Conservation (phyloP, 2,888 invertebrate genomes). For the Protonemura montana region DNA sequence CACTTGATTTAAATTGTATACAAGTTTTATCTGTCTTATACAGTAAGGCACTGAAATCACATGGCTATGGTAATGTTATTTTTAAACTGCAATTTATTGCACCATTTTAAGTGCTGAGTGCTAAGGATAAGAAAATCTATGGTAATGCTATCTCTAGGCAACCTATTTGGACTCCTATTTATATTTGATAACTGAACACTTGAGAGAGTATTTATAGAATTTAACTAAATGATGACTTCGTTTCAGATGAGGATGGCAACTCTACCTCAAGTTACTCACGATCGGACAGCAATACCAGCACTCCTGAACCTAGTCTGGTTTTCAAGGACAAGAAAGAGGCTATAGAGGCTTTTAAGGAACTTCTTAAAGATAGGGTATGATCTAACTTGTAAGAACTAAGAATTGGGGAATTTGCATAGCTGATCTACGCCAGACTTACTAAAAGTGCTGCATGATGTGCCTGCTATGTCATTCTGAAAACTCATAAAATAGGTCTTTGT, state of each 20-base stretch:
- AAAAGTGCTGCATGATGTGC: not conserved
- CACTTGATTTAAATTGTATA: not conserved
- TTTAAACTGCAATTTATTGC: no score
- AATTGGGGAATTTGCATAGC: no score
- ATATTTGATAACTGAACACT: no score
- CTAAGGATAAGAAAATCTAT: no score
- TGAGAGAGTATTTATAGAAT: no score
- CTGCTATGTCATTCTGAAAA: not conserved
- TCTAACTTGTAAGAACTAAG: no score
- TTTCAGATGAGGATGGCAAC: constrained; percentile 61
- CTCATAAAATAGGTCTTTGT: constrained; percentile 37
- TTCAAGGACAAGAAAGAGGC: constrained; percentile 97
- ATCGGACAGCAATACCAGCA: constrained; percentile 58
- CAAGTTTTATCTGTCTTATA: not conserved
- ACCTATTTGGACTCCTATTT: no score
- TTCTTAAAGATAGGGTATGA: constrained; percentile 84
- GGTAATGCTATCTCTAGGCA: no score
- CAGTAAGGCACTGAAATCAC: no score
- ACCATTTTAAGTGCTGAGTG: no score
- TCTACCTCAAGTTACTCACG: constrained; percentile 59
- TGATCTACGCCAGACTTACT: not conserved
- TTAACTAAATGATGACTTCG: no score
- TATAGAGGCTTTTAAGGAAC: constrained; percentile 95
- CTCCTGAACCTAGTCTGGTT: constrained; percentile 67
- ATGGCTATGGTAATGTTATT: no score